Evolutionary conservation across 2,888 invertebrate species (phyloP), one percentile per base, ranked within the genome.

Genomic region (Diaprepes abbreviatus): DNA sequence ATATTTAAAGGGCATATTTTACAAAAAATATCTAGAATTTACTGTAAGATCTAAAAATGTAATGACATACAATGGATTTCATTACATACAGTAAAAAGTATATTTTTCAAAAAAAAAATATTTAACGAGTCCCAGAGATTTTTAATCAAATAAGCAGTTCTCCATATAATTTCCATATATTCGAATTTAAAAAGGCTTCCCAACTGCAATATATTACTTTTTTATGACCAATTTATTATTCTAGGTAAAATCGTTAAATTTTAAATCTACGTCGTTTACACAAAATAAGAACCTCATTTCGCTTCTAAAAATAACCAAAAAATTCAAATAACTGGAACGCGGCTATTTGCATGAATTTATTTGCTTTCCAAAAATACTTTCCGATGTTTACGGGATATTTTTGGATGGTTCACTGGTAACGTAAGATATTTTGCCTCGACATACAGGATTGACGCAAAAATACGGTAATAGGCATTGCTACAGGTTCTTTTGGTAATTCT

Each of bases 361-460:
- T 66, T 50, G 66, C 36, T 45, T 66, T 66, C 66, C 54, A 52
- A 60, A 66, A 66, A 66, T 66, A 66, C 35, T 24, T 31, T 48
- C 19, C 21, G 35, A 38, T 64, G 58, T 66, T 57, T 66, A 50
- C 36, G 12, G 19, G 16, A 28, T 64, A 43, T 28, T 52, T 43
- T 16, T 17, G 40, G 33, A 28, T 28, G n/a, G 31, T 48, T 60
- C 14, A 45, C 48, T 10, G 28, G 12, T 9, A 9, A 2, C 6
- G 6, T 9, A 28, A 28, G 12, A 50, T 28, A 28, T 28, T 28
- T 28, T 50, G 28, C 48, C 28, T 3, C 0, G 7, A 12, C 12
- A 5, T 24, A 21, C 17, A 45, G 35, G 35, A n/a, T 9, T 35
- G n/a, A n/a, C n/a, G n/a, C n/a, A n/a, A n/a, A n/a, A n/a, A n/a